A percentile compares a stretch with the other conserved stretches of the same genome.
These are phyloP conservation scores for Falcaria lacertinaria DNA, from an alignment of 2,888 invertebrate genomes.

Conservation along the genomic window DNA sequence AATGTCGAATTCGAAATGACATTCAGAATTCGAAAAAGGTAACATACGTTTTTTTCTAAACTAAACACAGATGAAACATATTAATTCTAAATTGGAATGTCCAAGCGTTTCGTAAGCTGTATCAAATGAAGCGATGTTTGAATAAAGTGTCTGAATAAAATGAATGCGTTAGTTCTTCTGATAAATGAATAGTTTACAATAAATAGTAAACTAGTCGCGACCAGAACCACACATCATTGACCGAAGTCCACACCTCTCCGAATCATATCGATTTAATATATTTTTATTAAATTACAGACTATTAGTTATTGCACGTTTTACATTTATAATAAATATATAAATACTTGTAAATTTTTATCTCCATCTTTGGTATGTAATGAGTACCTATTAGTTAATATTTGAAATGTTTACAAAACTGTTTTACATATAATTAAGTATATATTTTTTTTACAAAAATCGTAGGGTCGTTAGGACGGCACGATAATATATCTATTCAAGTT, in stretches of 20 bases:
- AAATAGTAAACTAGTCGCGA: slow-evolving; percentile 59
- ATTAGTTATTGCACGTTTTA: slow-evolving; percentile 81
- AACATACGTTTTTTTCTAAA: slow-evolving; percentile 69
- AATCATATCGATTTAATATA: slow-evolving; percentile 69
- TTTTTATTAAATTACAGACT: slow-evolving; percentile 76
- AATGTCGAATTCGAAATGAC: slow-evolving; percentile 20
- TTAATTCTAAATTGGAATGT: slow-evolving; percentile 63
- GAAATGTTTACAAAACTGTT: slow-evolving; percentile 77
- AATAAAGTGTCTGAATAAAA: slow-evolving; percentile 22
- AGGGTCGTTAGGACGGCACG: slow-evolving; percentile 80
- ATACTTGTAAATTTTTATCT: slow-evolving; percentile 78
- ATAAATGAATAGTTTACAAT: slow-evolving; percentile 69
- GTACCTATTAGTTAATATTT: slow-evolving; percentile 74
- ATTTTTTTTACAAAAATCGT: slow-evolving; percentile 78
- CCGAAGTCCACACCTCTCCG: slow-evolving; percentile 56
- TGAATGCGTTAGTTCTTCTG: slow-evolving; percentile 19
- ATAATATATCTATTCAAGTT: slow-evolving; percentile 77
- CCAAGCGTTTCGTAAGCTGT: slow-evolving; percentile 59
- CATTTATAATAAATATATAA: slow-evolving; percentile 80
- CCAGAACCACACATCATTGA: slow-evolving; percentile 30
- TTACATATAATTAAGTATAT: slow-evolving; percentile 72
- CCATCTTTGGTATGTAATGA: slow-evolving; percentile 76
- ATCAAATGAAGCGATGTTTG: slow-evolving; percentile 48
- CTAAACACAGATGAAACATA: slow-evolving; percentile 49
- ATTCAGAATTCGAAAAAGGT: slow-evolving; percentile 33